These are phyloP conservation scores for Dusona sp. DNA, from an alignment of 2,888 invertebrate species.

Conservation along the genomic window DNA sequence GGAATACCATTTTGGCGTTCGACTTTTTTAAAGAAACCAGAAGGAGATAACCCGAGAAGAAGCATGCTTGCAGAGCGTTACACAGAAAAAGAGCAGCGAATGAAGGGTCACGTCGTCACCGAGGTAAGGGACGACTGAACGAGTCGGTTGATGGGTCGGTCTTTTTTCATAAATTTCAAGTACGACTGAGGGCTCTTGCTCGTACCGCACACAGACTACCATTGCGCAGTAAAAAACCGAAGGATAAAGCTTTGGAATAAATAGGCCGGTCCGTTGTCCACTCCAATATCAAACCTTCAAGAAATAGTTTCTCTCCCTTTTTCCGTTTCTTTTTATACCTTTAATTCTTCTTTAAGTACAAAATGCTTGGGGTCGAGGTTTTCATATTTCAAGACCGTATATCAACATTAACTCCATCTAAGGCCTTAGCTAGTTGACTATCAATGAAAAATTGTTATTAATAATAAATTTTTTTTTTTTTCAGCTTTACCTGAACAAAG, in stretches of 20 bases:
- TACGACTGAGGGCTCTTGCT: conserved; percentile 68
- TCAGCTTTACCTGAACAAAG: conserved; percentile 82
- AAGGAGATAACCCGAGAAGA: conserved; percentile 60
- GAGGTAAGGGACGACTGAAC: conserved; percentile 83
- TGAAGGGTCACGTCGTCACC: conserved; percentile 79
- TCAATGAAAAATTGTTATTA: conserved; percentile 42
- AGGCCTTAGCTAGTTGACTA: conserved; percentile 3
- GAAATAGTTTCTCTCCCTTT: conserved; percentile 75
- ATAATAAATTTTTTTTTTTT: conserved; percentile 67
- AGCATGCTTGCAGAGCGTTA: conserved; percentile 54
- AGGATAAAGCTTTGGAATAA: conserved; percentile 84
- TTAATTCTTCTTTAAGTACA: conserved; percentile 39
- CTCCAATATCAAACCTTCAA: conserved; percentile 76
- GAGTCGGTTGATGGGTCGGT: conserved; percentile 84
- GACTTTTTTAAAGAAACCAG: conserved; percentile 60
- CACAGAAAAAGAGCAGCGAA: conserved; percentile 70
- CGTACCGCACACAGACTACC: conserved; percentile 25
- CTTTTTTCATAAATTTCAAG: conserved; percentile 85
- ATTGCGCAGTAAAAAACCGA: conserved; percentile 59
- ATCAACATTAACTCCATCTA: conserved; percentile 52
- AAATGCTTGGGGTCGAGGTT: conserved; percentile 14
- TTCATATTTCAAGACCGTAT: conserved; percentile 55
- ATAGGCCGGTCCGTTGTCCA: conserved; percentile 83
- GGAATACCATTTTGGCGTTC: conserved; percentile 29
- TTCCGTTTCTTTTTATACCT: conserved; percentile 38